phyloP scores from a whole-genome alignment of 2,888 invertebrate genomes.

The Lasioglossum marginatum region DNA sequence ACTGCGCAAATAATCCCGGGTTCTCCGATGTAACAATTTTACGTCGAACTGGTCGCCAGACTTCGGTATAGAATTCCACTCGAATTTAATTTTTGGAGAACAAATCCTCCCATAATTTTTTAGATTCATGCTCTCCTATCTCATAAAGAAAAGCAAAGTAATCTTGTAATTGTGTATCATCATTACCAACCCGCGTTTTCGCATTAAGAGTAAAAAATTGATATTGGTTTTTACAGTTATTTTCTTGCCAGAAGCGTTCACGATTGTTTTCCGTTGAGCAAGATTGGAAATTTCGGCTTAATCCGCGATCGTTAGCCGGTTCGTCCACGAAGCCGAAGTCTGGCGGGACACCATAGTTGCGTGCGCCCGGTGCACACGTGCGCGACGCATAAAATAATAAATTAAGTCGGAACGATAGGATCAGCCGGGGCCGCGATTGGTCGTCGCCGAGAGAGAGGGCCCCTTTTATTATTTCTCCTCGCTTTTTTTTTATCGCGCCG shows the following conservation, averaged over 20 bases:
- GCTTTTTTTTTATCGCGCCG: conserved; percentile 65
- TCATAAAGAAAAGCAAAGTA: neutral
- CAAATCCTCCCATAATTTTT: neutral
- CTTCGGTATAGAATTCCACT: neutral
- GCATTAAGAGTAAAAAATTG: neutral
- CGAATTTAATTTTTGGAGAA: neutral
- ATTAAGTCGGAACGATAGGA: conserved; percentile 74
- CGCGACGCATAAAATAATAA: conserved; percentile 71
- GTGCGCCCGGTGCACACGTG: conserved; percentile 52
- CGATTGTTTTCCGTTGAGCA: neutral
- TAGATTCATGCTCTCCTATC: neutral
- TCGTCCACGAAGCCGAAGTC: conserved; percentile 23
- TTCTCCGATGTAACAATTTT: neutral
- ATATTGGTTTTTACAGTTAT: neutral
- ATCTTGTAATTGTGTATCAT: too few species aligned
- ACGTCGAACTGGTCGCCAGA: neutral
- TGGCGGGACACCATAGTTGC: conserved; percentile 25
- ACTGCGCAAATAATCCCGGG: neutral
- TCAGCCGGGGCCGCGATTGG: conserved; percentile 75
- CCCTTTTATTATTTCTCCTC: conserved; percentile 55
- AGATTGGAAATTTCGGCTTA: neutral
- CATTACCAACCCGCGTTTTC: too few species aligned
- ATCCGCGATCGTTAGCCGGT: neutral
- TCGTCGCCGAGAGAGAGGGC: conserved; percentile 55
- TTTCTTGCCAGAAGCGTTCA: neutral